Evolutionary conservation across 2,888 invertebrate genomes (phyloP), one percentile per base, ranked within the genome.

Genomic region (Amorpha juglandis): DNA sequence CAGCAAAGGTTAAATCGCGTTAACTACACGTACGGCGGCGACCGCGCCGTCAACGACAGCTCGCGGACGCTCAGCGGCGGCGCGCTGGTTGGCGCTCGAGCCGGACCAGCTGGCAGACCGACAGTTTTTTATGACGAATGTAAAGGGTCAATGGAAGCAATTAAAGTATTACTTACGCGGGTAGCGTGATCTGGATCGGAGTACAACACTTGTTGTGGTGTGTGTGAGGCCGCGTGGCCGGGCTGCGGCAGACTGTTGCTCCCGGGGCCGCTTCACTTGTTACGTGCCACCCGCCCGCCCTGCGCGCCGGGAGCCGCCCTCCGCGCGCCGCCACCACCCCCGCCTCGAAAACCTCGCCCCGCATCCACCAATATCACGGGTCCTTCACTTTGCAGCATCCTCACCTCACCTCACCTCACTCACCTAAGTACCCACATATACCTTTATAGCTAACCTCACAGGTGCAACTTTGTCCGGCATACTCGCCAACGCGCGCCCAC

Each of bases 181-280:
- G 79, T 74, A 79, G 77, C 81, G 78, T 80, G 82, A 73, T 82
- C 80, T 78, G 78, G 76, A 75, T 71, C 75, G 74, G 77, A 74
- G 77, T 81, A 75, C 83, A 82, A 83, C 81, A 85, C 86, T 86
- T 81, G 81, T 82, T 79, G 82, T 79, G 79, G 78, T 78, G 83
- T 82, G 89, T 90, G 89, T 90, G 87, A 79, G 80, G 83, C 89
- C 92, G 91, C 91, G 91, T 89, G 90, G 90, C 92, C 91, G 92
- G 88, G 92, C 92, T 87, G 87, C 91, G 92, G 92, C 92, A 93
- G 92, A 93, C 92, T 93, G 92, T 93, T 93, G 92, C 92, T 91
- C 92, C 92, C 92, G 86, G 92, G 92, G 82, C 88, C 91, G 90
- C 89, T 90, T 92, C 91, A 92, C 92, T 92, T 92, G 92, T 92